These are phyloP conservation scores for Morpho achilles DNA, from an alignment of 2,888 invertebrate species.

Conservation along the genomic window DNA sequence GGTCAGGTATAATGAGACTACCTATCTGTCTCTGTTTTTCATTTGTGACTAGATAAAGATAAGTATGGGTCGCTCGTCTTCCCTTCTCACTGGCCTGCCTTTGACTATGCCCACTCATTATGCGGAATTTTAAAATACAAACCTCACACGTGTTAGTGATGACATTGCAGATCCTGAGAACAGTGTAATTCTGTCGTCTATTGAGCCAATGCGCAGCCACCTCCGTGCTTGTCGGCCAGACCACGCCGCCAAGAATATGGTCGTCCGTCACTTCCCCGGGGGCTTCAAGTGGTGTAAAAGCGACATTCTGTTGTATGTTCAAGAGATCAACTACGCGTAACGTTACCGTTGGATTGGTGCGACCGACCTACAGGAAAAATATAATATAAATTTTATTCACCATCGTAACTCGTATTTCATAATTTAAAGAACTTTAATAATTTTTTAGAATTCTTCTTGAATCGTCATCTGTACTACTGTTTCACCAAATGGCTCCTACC, in stretches of 20 bases:
- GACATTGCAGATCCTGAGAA: conserved; percentile 79
- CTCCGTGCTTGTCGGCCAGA: conserved; percentile 84
- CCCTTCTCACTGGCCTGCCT: too few relatives aligned
- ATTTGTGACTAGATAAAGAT: too few relatives aligned
- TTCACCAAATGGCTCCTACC: too few relatives aligned
- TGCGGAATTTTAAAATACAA: conserved; percentile 15
- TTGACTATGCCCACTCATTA: not conserved
- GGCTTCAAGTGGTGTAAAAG: conserved; percentile 59
- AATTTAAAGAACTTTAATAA: too few relatives aligned
- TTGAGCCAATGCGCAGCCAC: conserved; percentile 90
- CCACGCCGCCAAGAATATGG: conserved; percentile 84
- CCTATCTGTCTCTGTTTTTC: too few relatives aligned
- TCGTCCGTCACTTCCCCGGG: conserved; percentile 75
- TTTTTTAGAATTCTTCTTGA: too few relatives aligned
- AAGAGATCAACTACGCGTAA: conserved; percentile 81
- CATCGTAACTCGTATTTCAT: too few relatives aligned
- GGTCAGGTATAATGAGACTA: too few relatives aligned
- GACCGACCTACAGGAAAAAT: conserved; percentile 77
- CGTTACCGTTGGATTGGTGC: conserved; percentile 84
- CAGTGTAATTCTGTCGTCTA: conserved; percentile 87
- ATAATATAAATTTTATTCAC: not conserved
- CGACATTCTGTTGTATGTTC: conserved; percentile 33
- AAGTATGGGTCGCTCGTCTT: too few relatives aligned
- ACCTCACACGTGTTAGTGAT: conserved; percentile 50
- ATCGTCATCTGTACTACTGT: too few relatives aligned